Percentiles rank a stretch among this genome's conserved stretches.
Evolutionary conservation across 2,797 vertebrate genomes (phyloP).

Genomic region (Dromococcyx pavoninus): DNA sequence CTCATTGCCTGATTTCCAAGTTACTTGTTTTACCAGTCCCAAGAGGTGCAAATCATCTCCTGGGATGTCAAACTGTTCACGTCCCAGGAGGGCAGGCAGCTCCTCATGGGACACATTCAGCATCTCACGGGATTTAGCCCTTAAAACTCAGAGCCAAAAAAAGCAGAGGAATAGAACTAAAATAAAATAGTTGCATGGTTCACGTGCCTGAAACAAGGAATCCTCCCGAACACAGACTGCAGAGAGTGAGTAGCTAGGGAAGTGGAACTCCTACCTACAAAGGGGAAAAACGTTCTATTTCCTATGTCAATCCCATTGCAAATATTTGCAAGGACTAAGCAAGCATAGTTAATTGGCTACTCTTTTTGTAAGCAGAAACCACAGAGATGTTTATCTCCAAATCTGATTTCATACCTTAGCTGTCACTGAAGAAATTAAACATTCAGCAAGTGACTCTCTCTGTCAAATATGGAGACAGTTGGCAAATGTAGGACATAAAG

Average conservation of each 20-base stretch:
- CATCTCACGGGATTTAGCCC: background rate
- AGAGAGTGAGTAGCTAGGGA: background rate
- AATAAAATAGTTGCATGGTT: background rate
- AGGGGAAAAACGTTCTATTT: background rate
- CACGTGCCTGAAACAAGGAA: background rate
- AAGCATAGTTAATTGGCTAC: conserved; percentile 67
- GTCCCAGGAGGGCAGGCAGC: background rate
- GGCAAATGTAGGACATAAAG: conserved; percentile 70
- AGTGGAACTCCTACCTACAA: background rate
- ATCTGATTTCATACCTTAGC: conserved; percentile 70
- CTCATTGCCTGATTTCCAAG: background rate
- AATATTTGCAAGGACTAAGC: conserved; percentile 61
- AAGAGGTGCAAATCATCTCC: background rate
- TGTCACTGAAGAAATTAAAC: conserved; percentile 65
- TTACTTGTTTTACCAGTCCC: background rate
- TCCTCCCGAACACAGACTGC: background rate
- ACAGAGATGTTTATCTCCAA: conserved; percentile 59
- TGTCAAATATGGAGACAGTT: conserved; percentile 69
- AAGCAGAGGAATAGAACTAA: background rate
- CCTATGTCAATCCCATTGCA: conserved; percentile 30
- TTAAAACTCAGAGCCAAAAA: background rate
- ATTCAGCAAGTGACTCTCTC: conserved; percentile 65
- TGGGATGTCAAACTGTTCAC: background rate
- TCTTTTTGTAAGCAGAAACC: conserved; percentile 49
- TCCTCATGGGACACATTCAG: background rate